Percentiles rank a stretch among this genome's conserved stretches.
Conservation (phyloP, 1,140 invertebrate species). For the Brachionus paranguensis region DNA sequence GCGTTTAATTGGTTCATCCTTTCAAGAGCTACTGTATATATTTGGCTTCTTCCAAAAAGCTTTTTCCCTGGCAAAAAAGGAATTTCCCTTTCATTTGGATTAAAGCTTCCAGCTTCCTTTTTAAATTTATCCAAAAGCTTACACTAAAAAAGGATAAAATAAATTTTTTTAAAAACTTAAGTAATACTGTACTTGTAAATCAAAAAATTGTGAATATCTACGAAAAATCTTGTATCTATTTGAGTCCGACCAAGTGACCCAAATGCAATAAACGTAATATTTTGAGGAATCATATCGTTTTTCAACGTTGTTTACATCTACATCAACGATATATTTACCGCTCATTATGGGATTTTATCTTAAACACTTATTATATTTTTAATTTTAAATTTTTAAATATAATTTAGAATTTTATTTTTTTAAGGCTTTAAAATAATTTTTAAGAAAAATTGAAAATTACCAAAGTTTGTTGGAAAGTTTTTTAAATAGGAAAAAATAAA, state of each 20-base stretch:
- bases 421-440: too few species aligned
- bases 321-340: background rate
- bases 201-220: conserved; percentile 33
- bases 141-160: background rate
- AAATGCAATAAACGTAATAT: conserved; percentile 22
- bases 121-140: conserved; percentile 19
- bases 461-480: too few species aligned
- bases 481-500: too few species aligned
- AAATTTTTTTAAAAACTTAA: background rate
- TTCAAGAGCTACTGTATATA: background rate
- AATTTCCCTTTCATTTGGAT: background rate
- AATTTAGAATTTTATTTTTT: too few species aligned
- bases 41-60: conserved; percentile 18
- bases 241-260: background rate
- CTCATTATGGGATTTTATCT: background rate
- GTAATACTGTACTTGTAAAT: background rate
- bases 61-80: conserved; percentile 35
- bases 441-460: too few species aligned
- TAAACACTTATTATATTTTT: background rate
- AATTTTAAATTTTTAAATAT: too few species aligned
- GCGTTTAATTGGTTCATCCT: background rate
- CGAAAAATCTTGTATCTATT: background rate
- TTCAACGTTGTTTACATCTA: background rate
- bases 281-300: conserved; percentile 18
- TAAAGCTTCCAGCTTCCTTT: background rate